These are phyloP conservation scores for Neofelis nebulosa DNA, from an alignment of 2,113 vertebrate genomes.

Conservation along the genomic window DNA sequence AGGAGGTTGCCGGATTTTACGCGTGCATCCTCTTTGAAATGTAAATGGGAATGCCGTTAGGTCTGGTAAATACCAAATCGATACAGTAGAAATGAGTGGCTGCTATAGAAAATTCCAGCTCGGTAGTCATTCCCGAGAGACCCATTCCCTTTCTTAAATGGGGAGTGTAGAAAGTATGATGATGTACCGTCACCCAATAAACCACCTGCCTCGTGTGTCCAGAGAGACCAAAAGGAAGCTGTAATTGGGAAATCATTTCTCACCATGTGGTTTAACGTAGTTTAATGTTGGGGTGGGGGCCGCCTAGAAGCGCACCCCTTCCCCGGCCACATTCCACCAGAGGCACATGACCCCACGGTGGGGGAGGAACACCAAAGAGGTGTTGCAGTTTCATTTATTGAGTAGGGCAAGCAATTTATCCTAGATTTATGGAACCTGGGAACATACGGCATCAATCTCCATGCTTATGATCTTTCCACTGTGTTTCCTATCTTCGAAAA, in stretches of 20 bases:
- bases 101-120: too few species aligned
- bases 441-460: background rate
- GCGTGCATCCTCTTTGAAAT: background rate
- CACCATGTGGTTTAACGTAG: background rate
- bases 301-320: background rate
- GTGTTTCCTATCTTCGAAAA: background rate
- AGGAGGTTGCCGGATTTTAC: background rate
- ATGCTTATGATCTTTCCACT: background rate
- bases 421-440: background rate
- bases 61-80: background rate
- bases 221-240: background rate
- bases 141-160: background rate
- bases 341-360: fast-evolving
- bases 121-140: background rate
- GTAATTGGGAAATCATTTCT: background rate
- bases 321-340: too few species aligned
- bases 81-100: background rate
- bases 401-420: background rate
- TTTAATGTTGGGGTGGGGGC: fast-evolving
- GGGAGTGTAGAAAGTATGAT: too few species aligned
- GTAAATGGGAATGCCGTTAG: background rate
- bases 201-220: background rate
- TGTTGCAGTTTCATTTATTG: background rate
- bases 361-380: background rate
- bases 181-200: background rate